Evolutionary conservation across 1,140 invertebrate genomes (phyloP).

Genomic region (Lepeophtheirus salmonis): DNA sequence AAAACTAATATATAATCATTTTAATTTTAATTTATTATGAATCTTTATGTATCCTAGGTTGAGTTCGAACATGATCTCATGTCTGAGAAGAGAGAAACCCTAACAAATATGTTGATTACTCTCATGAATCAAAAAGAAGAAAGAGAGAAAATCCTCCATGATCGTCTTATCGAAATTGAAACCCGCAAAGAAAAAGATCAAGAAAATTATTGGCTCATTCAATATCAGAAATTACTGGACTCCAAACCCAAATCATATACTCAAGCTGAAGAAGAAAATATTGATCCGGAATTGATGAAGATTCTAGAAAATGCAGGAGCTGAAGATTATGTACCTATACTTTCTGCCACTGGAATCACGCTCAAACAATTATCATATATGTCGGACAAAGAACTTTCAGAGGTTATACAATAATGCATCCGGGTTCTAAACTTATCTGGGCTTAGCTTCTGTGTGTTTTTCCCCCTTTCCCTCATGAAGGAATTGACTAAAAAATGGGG

Average conservation of each 20-base stretch:
- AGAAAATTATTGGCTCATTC: conserved; percentile 23
- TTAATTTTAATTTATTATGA: no score
- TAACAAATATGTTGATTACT: conserved; percentile 19
- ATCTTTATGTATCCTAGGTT: conserved; percentile 9
- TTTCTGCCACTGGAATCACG: conserved; percentile 19
- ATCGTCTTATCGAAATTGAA: conserved; percentile 21
- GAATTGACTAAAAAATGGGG: no score
- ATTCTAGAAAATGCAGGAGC: conserved; percentile 19
- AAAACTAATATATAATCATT: no score
- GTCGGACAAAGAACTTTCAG: conserved; percentile 19
- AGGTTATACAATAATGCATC: conserved; percentile 6
- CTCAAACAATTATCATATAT: conserved; percentile 18
- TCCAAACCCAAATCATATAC: conserved; percentile 20
- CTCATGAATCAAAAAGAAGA: conserved; percentile 20
- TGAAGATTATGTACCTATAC: conserved; percentile 19
- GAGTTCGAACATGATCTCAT: conserved; percentile 20
- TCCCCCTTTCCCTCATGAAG: no score
- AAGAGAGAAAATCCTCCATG: conserved; percentile 20
- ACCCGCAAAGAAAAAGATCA: conserved; percentile 15
- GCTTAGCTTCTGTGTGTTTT: background rate
- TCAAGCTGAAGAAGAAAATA: background rate
- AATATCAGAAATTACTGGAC: conserved; percentile 22
- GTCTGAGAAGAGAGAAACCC: conserved; percentile 20
- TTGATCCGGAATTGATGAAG: conserved; percentile 19
- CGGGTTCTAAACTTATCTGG: background rate